Evolutionary conservation across 2,888 invertebrate species (phyloP), one percentile per base, ranked within the genome.

Genomic region (Apodemia mormo): DNA sequence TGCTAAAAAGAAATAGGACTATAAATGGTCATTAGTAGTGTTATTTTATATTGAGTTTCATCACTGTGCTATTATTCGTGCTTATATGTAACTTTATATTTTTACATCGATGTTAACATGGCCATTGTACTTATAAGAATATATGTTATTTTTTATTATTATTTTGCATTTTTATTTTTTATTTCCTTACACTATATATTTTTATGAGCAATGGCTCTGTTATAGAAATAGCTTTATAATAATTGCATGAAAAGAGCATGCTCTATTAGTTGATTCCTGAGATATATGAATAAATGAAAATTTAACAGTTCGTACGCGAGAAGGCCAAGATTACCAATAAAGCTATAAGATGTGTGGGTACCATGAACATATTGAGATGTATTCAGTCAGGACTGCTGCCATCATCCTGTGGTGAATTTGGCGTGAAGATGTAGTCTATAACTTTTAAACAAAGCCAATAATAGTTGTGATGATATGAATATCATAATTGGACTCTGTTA

Each of bases 111-210:
- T 78, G 76, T 83, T 76, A 86, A 83, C 89, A 87, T 78, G 85
- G 91, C 91, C 91, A 90, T 91, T 92, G 89, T 87, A 88, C 83
- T 86, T 85, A 86, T 86, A 83, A 87, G 79, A 89, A 90, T 90
- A 92, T 90, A 90, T 84, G 71, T 71, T 70, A 77, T 85, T 84
- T 82, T 49, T 80, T 84, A 77, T 75, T 74, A 73, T 79, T 76
- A 77, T 76, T 81, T 77, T 77, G 85, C 81, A 84, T 88, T 92
- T 91, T 90, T 89, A 88, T 90, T 89, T 88, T 75, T 80, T 78
- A 49, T 49, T 77, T 73, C 74, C 69, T 56, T 70, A 70, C 30
- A 12, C 43, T 67, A 45, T 69, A 70, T 45, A 67, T 64, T 65
- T 85, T 83, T 86, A 78, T 70, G 85, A 85, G 85, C 87, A 88